A percentile compares a stretch with the other conserved stretches of the same genome.
These are phyloP conservation scores for Microhierax caerulescens DNA, from an alignment of 2,797 vertebrate genomes.

Conservation along the genomic window DNA sequence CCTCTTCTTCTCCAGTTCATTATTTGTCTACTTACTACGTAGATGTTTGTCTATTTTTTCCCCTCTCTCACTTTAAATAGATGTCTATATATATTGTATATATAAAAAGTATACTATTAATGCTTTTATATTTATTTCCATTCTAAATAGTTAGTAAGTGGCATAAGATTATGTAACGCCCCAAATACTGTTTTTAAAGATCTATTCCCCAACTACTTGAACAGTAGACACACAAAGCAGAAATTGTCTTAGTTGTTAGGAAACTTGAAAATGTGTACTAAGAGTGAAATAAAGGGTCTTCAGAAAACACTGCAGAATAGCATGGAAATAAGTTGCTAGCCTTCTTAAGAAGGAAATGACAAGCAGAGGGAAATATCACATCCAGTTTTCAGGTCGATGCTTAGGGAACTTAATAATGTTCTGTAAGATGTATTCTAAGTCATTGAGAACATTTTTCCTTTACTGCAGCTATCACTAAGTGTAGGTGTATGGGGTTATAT, in stretches of 20 bases:
- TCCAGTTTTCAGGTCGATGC: neutral
- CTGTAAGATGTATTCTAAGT: neutral
- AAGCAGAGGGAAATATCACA: neutral
- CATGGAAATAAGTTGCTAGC: neutral
- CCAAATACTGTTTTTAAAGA: neutral
- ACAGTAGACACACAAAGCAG: slow-evolving; percentile 32
- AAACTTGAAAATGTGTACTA: neutral
- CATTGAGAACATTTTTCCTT: neutral
- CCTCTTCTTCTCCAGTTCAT: slow-evolving; percentile 31
- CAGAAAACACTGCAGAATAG: neutral
- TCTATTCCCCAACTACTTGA: slow-evolving; percentile 41
- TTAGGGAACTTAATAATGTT: neutral
- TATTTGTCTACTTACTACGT: slow-evolving; percentile 36
- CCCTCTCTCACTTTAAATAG: neutral
- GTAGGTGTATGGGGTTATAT: neutral
- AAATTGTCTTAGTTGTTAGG: slow-evolving; percentile 6
- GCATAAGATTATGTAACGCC: slow-evolving; percentile 3
- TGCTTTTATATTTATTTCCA: neutral
- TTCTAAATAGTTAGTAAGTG: slow-evolving; percentile 51
- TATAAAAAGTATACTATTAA: neutral
- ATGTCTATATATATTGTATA: neutral
- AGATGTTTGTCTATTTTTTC: neutral
- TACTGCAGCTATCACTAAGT: neutral
- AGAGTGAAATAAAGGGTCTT: neutral
- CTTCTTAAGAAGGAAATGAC: neutral